Evolutionary conservation across 2,113 vertebrate genomes (phyloP), one percentile per base, ranked within the genome.

Genomic region (Cyanistes caeruleus): DNA sequence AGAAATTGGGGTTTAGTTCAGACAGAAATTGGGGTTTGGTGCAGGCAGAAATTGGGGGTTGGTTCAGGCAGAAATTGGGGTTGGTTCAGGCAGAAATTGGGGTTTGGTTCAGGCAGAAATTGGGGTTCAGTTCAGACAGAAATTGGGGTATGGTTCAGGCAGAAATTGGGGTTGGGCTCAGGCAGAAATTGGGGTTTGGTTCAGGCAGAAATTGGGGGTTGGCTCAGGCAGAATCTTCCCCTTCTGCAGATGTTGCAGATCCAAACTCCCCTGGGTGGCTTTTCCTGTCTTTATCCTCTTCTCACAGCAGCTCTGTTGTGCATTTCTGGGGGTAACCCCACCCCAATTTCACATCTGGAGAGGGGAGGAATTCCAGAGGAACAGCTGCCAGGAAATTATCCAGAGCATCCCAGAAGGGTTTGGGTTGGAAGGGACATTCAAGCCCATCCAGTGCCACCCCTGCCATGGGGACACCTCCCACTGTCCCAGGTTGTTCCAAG

Each of bases 321-420:
- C 11, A 2, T 11, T 83, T 20, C 21, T 33, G 21, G 52, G 53
- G 44, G 30, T 2, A 77, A 48, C 6, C 2, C 4, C 22, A 39
- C 8, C n/a, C 23, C 22, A 79, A 0, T 35, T 51, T 31, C 69
- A 46, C 4, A 0, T 7, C 2, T 33, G 55, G 55, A 5, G 7
- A 35, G 6, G 13, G 8, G 0, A 4, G 11, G 21, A 11, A 15
- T 58, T 49, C n/a, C 46, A 74, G 39, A 64, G 58, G 25, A 87
- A 8, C 6, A 41, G 46, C 18, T 46, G 16, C 18, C 19, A 3
- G 27, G 8, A 58, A 76, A 64, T 35, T 14, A 65, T 22, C 35
- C 58, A 8, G 30, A 49, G 31, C 22, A 22, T 35, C 30, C 18
- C 17, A 10, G 67, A 3, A 10, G 15, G 43, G 67, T 37, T 63